Evolutionary conservation across 2,888 invertebrate genomes (phyloP).

Genomic region (Tethea ocularis): DNA sequence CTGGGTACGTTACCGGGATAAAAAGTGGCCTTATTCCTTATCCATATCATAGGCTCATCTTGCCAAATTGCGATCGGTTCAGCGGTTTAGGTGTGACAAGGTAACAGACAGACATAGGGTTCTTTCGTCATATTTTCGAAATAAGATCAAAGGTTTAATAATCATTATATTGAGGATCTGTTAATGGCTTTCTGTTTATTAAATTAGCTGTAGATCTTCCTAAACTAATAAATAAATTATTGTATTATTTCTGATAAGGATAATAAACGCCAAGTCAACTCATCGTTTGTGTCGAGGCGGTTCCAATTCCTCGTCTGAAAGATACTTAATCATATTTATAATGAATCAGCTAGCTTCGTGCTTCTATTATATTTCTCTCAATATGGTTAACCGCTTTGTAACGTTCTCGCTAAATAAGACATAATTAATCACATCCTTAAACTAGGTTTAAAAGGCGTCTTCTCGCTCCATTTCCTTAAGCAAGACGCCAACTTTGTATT

Average conservation of each 20-base stretch:
- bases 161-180: no score
- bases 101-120: no score
- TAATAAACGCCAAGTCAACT: not conserved
- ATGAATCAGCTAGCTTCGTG: slow-evolving; percentile 1
- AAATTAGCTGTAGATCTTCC: no score
- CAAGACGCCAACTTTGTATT: slow-evolving; percentile 64
- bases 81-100: no score
- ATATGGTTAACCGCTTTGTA: slow-evolving; percentile 21
- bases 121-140: no score
- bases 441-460: slow-evolving; percentile 20
- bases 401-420: slow-evolving; percentile 24
- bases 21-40: no score
- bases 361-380: slow-evolving; percentile 29
- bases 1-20: no score
- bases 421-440: slow-evolving; percentile 38
- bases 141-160: no score
- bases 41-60: no score
- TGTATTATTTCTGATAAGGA: not conserved
- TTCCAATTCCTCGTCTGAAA: not conserved
- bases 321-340: slow-evolving; percentile 1
- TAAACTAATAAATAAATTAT: not conserved
- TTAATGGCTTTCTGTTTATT: no score
- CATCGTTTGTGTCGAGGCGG: not conserved
- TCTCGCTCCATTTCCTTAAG: slow-evolving; percentile 48
- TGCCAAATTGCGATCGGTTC: no score